phyloP scores from a whole-genome alignment of 2,888 invertebrate genomes.

The Sicus ferrugineus region DNA sequence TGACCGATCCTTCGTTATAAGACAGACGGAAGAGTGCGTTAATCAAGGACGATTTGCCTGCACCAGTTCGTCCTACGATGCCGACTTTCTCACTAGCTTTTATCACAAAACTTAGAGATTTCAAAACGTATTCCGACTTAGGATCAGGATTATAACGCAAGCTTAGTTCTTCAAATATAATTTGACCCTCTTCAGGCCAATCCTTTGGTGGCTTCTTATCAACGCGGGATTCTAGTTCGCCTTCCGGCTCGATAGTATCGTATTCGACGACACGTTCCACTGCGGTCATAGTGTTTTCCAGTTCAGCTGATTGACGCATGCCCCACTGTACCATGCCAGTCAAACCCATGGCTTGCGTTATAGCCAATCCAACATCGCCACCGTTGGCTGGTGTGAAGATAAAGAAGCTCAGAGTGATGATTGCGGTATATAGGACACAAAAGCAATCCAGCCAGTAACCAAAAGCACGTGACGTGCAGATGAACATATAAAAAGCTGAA shows the following conservation, averaged over 20 bases:
- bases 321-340: constrained; percentile 81
- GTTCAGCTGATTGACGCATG: constrained; percentile 90
- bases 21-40: constrained; percentile 81
- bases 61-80: constrained; percentile 76
- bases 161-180: constrained; percentile 74
- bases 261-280: constrained; percentile 85
- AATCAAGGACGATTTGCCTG: constrained; percentile 76
- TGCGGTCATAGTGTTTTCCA: constrained; percentile 88
- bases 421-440: constrained; percentile 84
- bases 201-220: constrained; percentile 72
- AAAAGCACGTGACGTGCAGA: constrained; percentile 90
- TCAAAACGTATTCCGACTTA: constrained; percentile 77
- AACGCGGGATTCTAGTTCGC: constrained; percentile 71
- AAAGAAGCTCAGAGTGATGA: constrained; percentile 87
- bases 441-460: constrained; percentile 92
- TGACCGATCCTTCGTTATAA: constrained; percentile 78
- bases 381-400: constrained; percentile 72
- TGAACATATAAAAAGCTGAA: constrained; percentile 90
- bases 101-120: constrained; percentile 73
- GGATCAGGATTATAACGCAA: constrained; percentile 74
- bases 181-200: constrained; percentile 77
- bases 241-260: constrained; percentile 65
- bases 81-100: constrained; percentile 74
- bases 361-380: constrained; percentile 80
- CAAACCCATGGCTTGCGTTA: constrained; percentile 80